phyloP scores from a whole-genome alignment of 2,113 vertebrate species.

The Etia nguti region DNA sequence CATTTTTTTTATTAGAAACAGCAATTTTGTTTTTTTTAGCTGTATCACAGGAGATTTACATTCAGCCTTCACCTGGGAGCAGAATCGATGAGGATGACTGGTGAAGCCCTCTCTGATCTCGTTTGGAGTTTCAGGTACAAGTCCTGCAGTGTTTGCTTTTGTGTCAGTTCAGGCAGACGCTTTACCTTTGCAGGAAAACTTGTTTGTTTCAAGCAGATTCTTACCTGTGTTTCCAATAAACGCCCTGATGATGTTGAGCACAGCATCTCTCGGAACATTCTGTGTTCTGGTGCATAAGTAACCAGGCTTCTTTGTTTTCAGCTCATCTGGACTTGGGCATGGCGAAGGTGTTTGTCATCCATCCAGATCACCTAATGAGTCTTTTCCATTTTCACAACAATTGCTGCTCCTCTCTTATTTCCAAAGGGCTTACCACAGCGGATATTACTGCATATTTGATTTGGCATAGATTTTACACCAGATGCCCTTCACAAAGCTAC shows the following conservation, averaged over 20 bases:
- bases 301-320: neutral
- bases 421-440: neutral
- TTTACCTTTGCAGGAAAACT: conserved; percentile 1
- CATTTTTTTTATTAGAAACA: neutral
- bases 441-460: neutral
- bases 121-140: neutral
- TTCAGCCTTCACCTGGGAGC: neutral
- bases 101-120: neutral
- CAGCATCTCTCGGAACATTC: neutral
- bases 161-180: neutral
- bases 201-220: neutral
- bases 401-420: neutral
- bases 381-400: neutral
- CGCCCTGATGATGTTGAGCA: neutral
- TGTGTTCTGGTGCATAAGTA: neutral
- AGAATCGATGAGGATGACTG: neutral
- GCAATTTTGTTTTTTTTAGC: rapidly evolving
- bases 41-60: neutral
- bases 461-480: neutral
- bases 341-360: neutral
- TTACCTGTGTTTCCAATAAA: conserved; percentile 6
- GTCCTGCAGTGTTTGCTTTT: neutral
- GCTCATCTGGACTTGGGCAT: neutral
- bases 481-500: neutral
- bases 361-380: neutral